Evolutionary conservation across 2,888 invertebrate genomes (phyloP), one percentile per base, ranked within the genome.

Genomic region (Pogonocherus hispidulus): DNA sequence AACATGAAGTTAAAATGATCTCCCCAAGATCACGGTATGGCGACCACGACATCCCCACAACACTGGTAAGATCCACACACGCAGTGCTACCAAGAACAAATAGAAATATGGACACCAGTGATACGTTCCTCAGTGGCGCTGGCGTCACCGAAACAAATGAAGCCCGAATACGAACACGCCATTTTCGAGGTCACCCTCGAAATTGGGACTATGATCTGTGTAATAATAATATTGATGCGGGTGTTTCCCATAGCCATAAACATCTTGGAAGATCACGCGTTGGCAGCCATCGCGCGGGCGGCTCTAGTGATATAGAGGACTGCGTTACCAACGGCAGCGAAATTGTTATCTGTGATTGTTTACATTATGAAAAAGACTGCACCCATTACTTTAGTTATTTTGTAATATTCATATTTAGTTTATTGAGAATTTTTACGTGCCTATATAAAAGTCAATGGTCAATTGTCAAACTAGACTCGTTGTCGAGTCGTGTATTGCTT

Each of bases 381-480:
- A 56, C 69, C 52, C 67, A 47, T 63, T 67, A 63, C 65, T 59
- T 73, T 66, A 74, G 71, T 75, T 73, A 67, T 75, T 67, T 72
- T 65, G 51, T 68, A 78, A 76, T 76, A 73, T 69, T 79, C 75
- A 65, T 75, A 65, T 71, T 80, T 81, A 80, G 80, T 80, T 79
- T 82, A 72, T 78, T 81, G 78, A 82, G 79, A 77, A 80, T 77
- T 77, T 79, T 78, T 78, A 81, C 79, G 84, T 84, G 84, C 84
- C 83, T 84, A 81, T 80, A 81, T 78, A 77, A 78, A 72, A 79
- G 73, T 74, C 67, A 70, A 67, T 72, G 73, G 78, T 79, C 80
- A 79, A 80, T 78, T 78, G 72, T 56, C 27, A 69, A 56, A 18
- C 63, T 66, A 22, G 62, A 63, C 55, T 72, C 67, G 41, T 1